Evolutionary conservation across 2,113 vertebrate genomes (phyloP), one percentile per base, ranked within the genome.

Genomic region (Paralichthys olivaceus): DNA sequence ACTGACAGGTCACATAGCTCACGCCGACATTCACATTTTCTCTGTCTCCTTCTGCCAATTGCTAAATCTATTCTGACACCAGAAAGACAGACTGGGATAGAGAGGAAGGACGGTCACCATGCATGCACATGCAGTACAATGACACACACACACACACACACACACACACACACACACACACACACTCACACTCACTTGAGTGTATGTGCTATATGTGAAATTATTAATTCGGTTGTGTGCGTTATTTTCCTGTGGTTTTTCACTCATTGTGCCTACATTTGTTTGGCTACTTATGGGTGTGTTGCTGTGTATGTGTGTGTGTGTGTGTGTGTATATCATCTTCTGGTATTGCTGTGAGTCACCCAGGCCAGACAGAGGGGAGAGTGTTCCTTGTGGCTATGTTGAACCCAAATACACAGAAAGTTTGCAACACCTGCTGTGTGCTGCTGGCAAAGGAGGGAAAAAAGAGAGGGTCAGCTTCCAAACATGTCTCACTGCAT

Each of bases 41-140:
- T 28, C 69, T 57, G 45, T 56, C 70, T 56, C 64, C 45, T 74
- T 80, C 69, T 77, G 64, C 40, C 8, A 85, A 72, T 74, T 87
- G 87, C 68, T 85, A 95, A 94, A 96, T 93, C 87, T 89, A 88
- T 93, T 94, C 29, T 95, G 95, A 96, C 93, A 96, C 93, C 92
- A 87, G 74, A 77, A 45, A 83, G 66, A 80, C 45, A 64, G 79
- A 75, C 49, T 69, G 61, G 34, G 64, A 63, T 55, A 47, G n/a
- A 70, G 45, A 94, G 91, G 94, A 89, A 93, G 93, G 94, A 90
- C 60, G 66, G 75, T 87, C 82, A 84, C 64, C 56, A 65, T 77
- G 58, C 64, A 72, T 49, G 47, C 40, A 59, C 5, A 40, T 56
- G 23, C 8, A 68, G 17, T 40, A 40, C 8, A 43, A 40, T 17